These are phyloP conservation scores for Littorina saxatilis DNA, from an alignment of 1,140 invertebrate species.

Conservation along the genomic window DNA sequence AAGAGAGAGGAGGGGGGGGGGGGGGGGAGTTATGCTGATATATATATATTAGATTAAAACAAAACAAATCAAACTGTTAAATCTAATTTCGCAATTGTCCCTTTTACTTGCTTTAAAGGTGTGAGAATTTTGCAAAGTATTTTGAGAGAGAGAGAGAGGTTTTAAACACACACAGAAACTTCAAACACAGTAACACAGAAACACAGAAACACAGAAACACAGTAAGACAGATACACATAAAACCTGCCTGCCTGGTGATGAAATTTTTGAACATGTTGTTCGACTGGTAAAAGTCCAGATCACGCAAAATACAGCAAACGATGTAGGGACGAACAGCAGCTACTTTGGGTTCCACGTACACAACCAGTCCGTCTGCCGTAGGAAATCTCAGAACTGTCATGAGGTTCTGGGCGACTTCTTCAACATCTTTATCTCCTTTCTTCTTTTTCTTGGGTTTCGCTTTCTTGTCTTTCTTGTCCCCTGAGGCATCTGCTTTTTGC, in stretches of 20 bases:
- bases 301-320: slow-evolving; percentile 83
- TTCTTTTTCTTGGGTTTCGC: slow-evolving; percentile 63
- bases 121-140: too few relatives aligned
- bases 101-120: too few relatives aligned
- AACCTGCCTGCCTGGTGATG: slow-evolving; percentile 83
- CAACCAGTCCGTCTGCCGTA: slow-evolving; percentile 77
- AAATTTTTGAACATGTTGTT: slow-evolving; percentile 84
- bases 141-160: too few relatives aligned
- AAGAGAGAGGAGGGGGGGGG: too few relatives aligned
- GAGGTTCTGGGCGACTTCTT: slow-evolving; percentile 60
- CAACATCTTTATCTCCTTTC: slow-evolving; percentile 53
- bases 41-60: too few relatives aligned
- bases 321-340: slow-evolving; percentile 82
- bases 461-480: slow-evolving; percentile 55
- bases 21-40: too few relatives aligned
- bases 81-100: too few relatives aligned
- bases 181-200: not conserved
- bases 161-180: not conserved
- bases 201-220: not conserved
- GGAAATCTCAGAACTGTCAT: slow-evolving; percentile 79
- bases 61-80: too few relatives aligned
- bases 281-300: slow-evolving; percentile 81
- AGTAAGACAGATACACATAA: not conserved
- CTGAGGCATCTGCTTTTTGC: slow-evolving; percentile 73
- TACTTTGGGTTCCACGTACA: slow-evolving; percentile 79